These are phyloP conservation scores for Philaenus spumarius DNA, from an alignment of 1,140 invertebrate species.

Conservation along the genomic window DNA sequence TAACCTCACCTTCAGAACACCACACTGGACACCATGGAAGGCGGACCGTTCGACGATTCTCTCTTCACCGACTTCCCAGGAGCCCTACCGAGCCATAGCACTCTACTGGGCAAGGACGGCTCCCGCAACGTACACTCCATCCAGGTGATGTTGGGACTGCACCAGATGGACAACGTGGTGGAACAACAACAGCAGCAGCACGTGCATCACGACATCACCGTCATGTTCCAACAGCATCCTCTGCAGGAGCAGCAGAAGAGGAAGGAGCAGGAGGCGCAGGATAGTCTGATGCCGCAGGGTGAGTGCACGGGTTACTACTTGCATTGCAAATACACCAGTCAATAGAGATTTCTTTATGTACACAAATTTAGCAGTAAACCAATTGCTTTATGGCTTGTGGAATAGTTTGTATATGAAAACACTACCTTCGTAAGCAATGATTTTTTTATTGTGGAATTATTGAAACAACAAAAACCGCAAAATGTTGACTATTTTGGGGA, in stretches of 20 bases:
- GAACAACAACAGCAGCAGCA: slow-evolving; percentile 40
- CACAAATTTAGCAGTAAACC: too few relatives aligned
- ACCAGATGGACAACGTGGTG: slow-evolving; percentile 40
- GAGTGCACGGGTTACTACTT: too few relatives aligned
- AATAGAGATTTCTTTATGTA: too few relatives aligned
- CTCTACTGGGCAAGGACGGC: slow-evolving; percentile 37
- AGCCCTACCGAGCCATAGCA: slow-evolving; percentile 35
- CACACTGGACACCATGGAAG: slow-evolving; percentile 53
- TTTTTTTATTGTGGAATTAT: too few relatives aligned
- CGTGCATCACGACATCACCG: slow-evolving; percentile 40
- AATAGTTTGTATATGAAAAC: too few relatives aligned
- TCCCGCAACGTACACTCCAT: slow-evolving; percentile 50
- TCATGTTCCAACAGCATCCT: slow-evolving; percentile 43
- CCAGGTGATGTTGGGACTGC: slow-evolving; percentile 40
- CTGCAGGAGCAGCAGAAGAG: slow-evolving; percentile 39
- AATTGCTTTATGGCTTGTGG: too few relatives aligned
- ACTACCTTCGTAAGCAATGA: too few relatives aligned
- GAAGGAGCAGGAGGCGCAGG: slow-evolving; percentile 44
- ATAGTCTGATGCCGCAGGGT: slow-evolving; percentile 42
- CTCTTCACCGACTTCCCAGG: slow-evolving; percentile 65
- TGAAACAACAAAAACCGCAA: too few relatives aligned
- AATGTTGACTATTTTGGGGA: too few relatives aligned
- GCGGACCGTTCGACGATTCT: slow-evolving; percentile 64
- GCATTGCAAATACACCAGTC: too few relatives aligned
- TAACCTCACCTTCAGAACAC: slow-evolving; percentile 15